phyloP scores from a whole-genome alignment of 2,888 invertebrate genomes.

The Altica lythri region DNA sequence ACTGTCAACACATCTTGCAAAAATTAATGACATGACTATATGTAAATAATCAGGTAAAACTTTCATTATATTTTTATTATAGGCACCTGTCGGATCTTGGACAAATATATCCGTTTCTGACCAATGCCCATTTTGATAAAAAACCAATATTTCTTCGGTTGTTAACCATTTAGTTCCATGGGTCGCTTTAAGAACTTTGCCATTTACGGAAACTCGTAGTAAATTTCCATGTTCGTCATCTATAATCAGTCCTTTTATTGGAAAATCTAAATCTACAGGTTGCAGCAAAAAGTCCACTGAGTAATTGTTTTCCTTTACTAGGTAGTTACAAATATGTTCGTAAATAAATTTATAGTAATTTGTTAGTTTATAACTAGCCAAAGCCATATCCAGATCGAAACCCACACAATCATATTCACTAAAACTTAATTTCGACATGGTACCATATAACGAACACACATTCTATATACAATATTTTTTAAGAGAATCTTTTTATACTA shows the following conservation, averaged over 20 bases:
- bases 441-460: no score
- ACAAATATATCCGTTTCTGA: constrained; percentile 60
- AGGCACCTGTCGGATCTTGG: constrained; percentile 63
- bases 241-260: constrained; percentile 72
- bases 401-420: constrained; percentile 70
- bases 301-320: constrained; percentile 66
- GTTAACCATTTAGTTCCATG: constrained; percentile 68
- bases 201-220: constrained; percentile 65
- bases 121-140: constrained; percentile 65
- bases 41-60: constrained; percentile 76
- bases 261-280: constrained; percentile 65
- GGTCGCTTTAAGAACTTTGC: constrained; percentile 65
- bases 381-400: constrained; percentile 78
- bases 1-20: constrained; percentile 69
- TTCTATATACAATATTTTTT: no score
- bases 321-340: constrained; percentile 62
- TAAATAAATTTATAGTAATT: constrained; percentile 68
- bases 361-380: constrained; percentile 70
- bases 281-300: constrained; percentile 57
- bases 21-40: constrained; percentile 66
- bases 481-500: no score
- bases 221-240: constrained; percentile 66
- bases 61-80: constrained; percentile 63
- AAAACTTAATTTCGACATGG: constrained; percentile 55
- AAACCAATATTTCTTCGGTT: constrained; percentile 61